Conservation (phyloP, 2,888 invertebrate genomes). For the Vannuccia rotundouncinata region DNA sequence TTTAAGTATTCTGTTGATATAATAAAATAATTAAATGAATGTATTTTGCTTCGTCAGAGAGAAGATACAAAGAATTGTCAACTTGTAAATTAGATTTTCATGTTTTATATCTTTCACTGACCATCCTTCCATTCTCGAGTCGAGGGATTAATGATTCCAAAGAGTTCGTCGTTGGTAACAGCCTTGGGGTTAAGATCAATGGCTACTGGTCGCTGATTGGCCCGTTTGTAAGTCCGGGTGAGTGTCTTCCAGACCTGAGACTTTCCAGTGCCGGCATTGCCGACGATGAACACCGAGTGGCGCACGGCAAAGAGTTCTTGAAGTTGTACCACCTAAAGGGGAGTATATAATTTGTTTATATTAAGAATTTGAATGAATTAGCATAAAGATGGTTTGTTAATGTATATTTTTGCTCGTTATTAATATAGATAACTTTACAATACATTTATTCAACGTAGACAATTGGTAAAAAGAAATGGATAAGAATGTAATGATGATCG, state of each 20-base stretch:
- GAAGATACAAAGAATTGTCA: neutral
- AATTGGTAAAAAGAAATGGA: neutral
- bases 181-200: constrained; percentile 92
- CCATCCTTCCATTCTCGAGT: constrained; percentile 87
- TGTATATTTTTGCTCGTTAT: too few relatives aligned
- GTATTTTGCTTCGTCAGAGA: too few relatives aligned
- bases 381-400: too few relatives aligned
- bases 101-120: neutral
- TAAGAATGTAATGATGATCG: too few relatives aligned
- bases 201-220: constrained; percentile 74
- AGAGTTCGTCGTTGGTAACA: constrained; percentile 90
- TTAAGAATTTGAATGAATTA: neutral
- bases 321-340: constrained; percentile 71
- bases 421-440: too few relatives aligned
- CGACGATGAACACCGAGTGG: constrained; percentile 82
- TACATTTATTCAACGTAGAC: too few relatives aligned
- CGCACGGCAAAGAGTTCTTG: constrained; percentile 89
- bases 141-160: constrained; percentile 82
- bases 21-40: too few relatives aligned
- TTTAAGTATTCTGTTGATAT: neutral
- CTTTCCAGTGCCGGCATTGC: constrained; percentile 81
- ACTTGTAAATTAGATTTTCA: neutral
- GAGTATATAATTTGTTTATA: neutral
- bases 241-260: constrained; percentile 89
- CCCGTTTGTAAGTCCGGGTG: constrained; percentile 79